Evolutionary conservation across 2,797 vertebrate genomes (phyloP).

Genomic region (Glyptemys insculpta): DNA sequence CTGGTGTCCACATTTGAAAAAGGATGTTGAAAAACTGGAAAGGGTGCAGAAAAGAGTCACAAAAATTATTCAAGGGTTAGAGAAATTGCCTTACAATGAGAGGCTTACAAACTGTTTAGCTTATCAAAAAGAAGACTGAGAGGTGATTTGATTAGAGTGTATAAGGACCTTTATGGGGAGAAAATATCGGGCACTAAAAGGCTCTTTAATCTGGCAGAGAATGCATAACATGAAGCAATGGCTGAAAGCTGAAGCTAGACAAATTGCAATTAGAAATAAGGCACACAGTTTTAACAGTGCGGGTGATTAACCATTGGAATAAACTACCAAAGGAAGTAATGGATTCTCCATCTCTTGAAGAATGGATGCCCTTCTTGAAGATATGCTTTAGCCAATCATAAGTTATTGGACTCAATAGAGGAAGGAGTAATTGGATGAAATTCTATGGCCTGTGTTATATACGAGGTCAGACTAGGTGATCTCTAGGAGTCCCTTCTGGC

Average conservation of each 20-base stretch:
- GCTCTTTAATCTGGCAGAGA: background rate
- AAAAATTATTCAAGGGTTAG: background rate
- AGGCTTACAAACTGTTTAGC: background rate
- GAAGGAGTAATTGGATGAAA: background rate
- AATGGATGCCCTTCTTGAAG: background rate
- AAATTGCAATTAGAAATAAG: background rate
- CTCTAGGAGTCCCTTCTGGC: background rate
- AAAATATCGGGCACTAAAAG: background rate
- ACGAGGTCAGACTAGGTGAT: background rate
- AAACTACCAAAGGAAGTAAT: background rate
- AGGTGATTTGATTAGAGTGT: background rate
- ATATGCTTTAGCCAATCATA: background rate
- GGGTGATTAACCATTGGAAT: background rate
- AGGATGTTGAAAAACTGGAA: background rate
- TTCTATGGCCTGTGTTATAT: background rate
- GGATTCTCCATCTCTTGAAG: background rate
- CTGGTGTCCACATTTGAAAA: background rate
- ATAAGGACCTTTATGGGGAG: background rate
- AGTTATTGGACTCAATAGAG: background rate
- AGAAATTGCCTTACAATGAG: background rate
- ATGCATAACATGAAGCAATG: background rate
- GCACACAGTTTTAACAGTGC: background rate
- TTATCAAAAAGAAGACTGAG: background rate
- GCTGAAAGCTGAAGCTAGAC: background rate
- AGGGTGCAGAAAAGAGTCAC: background rate